Evolutionary conservation across 2,888 invertebrate species (phyloP).

Genomic region (Eupelmus urozonus): DNA sequence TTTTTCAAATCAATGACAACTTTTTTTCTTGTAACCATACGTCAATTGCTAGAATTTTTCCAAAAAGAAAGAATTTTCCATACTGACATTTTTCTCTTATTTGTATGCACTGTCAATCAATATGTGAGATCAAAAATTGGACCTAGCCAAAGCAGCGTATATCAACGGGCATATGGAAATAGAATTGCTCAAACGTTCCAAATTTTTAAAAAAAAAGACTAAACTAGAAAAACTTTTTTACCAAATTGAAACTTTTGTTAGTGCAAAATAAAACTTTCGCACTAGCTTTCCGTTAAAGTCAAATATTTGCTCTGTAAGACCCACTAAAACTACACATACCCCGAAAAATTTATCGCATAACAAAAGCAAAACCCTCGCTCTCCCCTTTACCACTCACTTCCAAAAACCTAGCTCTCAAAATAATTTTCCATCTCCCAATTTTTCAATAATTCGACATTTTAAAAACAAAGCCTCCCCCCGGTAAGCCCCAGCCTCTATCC

Average conservation of each 20-base stretch:
- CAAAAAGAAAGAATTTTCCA: background rate
- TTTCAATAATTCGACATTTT: background rate
- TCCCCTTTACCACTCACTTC: no score
- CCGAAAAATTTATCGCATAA: no score
- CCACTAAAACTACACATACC: no score
- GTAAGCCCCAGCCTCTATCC: no score
- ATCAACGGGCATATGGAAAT: background rate
- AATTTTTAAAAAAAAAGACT: no score
- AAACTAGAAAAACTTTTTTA: no score
- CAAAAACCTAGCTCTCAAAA: background rate
- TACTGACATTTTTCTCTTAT: background rate
- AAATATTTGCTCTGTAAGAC: no score
- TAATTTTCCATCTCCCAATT: background rate
- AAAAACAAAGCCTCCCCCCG: background rate
- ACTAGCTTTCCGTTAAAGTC: no score
- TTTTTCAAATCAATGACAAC: background rate
- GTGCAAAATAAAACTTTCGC: no score
- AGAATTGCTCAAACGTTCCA: background rate
- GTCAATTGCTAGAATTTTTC: background rate
- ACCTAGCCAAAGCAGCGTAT: background rate
- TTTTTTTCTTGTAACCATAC: background rate
- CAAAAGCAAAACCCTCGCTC: no score
- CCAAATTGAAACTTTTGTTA: no score
- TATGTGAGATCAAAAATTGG: background rate
- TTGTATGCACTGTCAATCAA: constrained; percentile 4